Percentiles rank a stretch among this genome's conserved stretches.
Evolutionary conservation across 2,888 invertebrate species (phyloP).

Genomic region (Theretra japonica): DNA sequence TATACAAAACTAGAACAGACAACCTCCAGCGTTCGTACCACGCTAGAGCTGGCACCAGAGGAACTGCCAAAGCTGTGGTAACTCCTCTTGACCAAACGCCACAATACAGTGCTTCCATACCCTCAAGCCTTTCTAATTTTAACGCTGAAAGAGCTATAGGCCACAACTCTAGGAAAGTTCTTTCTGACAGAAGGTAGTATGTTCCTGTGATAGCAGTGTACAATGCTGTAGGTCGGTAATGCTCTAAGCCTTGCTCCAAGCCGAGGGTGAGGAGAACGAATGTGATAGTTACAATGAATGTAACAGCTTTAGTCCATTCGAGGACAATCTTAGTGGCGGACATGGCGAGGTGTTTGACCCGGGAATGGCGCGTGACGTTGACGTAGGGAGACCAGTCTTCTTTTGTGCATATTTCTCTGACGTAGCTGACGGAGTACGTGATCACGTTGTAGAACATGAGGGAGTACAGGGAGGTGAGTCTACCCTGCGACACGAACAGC

Average conservation of each 20-base stretch:
- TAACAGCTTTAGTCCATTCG: conserved; percentile 93
- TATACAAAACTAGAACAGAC: conserved; percentile 84
- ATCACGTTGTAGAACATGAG: conserved; percentile 93
- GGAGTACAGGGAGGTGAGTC: conserved; percentile 89
- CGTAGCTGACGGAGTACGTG: conserved; percentile 90
- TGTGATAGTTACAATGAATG: conserved; percentile 90
- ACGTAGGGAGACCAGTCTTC: conserved; percentile 92
- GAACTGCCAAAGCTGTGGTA: conserved; percentile 83
- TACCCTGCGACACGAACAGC: conserved; percentile 84
- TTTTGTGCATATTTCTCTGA: conserved; percentile 89
- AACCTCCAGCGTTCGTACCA: conserved; percentile 85
- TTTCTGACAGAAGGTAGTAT: conserved; percentile 90
- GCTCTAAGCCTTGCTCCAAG: conserved; percentile 89
- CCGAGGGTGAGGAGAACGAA: conserved; percentile 91
- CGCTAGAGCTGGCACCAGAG: conserved; percentile 84
- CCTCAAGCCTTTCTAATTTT: conserved; percentile 87
- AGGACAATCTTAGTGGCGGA: conserved; percentile 91
- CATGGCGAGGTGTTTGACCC: conserved; percentile 91
- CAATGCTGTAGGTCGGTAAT: conserved; percentile 88
- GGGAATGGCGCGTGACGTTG: conserved; percentile 88
- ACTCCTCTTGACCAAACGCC: conserved; percentile 86
- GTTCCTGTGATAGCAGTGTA: conserved; percentile 88
- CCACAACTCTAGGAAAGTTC: conserved; percentile 88
- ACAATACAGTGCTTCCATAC: conserved; percentile 89
- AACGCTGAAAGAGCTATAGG: conserved; percentile 84